phyloP scores from a whole-genome alignment of 2,113 vertebrate species.

The Phylloscopus trochiloides region DNA sequence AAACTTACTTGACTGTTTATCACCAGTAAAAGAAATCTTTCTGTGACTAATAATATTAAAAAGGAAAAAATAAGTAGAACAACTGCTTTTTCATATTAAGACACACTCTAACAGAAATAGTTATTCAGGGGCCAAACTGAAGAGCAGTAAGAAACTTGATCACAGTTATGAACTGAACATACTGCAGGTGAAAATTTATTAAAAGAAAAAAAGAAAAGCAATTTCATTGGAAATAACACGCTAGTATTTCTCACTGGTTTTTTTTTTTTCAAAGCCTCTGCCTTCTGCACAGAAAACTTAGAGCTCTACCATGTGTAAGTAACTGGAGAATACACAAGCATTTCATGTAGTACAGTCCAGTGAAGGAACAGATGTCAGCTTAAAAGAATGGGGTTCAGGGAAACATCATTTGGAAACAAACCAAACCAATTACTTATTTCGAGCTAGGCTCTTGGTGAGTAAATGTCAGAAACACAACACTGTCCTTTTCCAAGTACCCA shows the following conservation, averaged over 20 bases:
- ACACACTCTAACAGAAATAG: background rate
- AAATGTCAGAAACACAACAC: background rate
- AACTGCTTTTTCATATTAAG: background rate
- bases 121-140: background rate
- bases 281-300: background rate
- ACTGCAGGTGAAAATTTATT: background rate
- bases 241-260: background rate
- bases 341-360: background rate
- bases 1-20: slow-evolving; percentile 37
- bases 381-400: background rate
- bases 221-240: background rate
- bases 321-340: background rate
- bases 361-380: background rate
- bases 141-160: background rate
- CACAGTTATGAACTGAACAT: background rate
- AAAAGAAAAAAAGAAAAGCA: background rate
- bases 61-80: background rate
- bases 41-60: background rate
- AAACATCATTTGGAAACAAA: background rate
- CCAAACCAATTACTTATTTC: background rate
- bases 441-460: background rate
- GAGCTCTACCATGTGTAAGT: background rate
- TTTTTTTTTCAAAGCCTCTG: background rate
- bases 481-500: background rate
- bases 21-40: background rate